Conservation (phyloP, 2,113 vertebrate genomes). For the Donacobius atricapilla region DNA sequence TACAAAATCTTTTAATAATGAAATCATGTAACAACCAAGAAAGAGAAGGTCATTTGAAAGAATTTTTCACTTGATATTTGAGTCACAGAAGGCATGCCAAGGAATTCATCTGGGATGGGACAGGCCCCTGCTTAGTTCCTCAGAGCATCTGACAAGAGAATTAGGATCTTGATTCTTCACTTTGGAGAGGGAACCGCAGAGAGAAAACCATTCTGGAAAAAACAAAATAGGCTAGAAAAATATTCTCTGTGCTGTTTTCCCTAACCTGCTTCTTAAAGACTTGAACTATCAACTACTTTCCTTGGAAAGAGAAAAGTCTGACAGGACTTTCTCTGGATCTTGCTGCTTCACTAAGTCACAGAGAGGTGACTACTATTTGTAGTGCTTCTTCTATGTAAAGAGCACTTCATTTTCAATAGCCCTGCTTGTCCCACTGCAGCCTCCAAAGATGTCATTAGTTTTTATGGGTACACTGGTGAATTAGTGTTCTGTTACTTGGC, state of each 20-base stretch:
- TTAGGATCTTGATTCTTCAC: not conserved
- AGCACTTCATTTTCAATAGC: not conserved
- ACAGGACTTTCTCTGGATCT: not conserved
- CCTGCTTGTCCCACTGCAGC: not conserved
- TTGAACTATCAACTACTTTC: not conserved
- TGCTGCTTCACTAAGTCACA: not conserved
- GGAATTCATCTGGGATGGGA: not conserved
- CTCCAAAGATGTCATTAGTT: not conserved
- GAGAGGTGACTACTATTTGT: not conserved
- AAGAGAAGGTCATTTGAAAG: conserved; percentile 14
- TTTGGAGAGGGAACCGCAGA: not conserved
- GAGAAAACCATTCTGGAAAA: not conserved
- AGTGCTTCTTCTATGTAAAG: not conserved
- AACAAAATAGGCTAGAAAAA: not conserved
- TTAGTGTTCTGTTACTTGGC: not conserved
- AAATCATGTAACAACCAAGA: not conserved
- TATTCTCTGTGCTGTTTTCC: not conserved
- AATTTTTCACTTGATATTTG: not conserved
- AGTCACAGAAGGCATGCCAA: not conserved
- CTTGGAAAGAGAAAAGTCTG: not conserved
- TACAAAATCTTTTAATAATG: not conserved
- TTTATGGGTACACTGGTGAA: not conserved
- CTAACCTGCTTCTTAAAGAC: not conserved
- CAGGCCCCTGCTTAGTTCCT: not conserved
- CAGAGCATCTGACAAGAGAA: not conserved